Percentiles rank a stretch among this genome's conserved stretches.
Conservation (phyloP, 1,140 invertebrate genomes). For the Brachionus plicatilis region DNA sequence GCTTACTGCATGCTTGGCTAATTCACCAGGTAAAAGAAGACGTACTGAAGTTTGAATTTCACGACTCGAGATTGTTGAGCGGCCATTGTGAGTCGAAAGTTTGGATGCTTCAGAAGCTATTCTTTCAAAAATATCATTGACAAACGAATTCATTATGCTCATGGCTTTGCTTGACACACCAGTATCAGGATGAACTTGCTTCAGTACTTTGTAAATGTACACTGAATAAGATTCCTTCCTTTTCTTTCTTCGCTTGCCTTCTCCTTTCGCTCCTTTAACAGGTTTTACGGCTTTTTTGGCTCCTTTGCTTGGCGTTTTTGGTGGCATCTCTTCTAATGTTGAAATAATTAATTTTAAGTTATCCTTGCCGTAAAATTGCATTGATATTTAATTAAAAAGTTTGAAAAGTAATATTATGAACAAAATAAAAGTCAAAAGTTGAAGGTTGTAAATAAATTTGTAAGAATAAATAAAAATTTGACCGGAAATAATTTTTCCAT, state of each 20-base stretch:
- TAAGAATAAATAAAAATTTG: background rate
- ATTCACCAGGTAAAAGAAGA: slow-evolving; percentile 62
- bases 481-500: too few species aligned
- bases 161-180: slow-evolving; percentile 61
- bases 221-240: background rate
- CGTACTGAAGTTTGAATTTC: slow-evolving; percentile 64
- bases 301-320: background rate
- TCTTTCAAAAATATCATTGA: slow-evolving; percentile 65
- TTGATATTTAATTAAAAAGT: background rate
- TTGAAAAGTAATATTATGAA: background rate
- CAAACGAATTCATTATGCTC: slow-evolving; percentile 66
- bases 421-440: background rate
- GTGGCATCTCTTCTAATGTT: background rate
- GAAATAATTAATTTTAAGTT: too few species aligned
- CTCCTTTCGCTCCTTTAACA: background rate
- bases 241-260: background rate
- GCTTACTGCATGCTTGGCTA: slow-evolving; percentile 62
- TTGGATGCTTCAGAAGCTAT: slow-evolving; percentile 66
- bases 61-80: slow-evolving; percentile 60
- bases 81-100: slow-evolving; percentile 67
- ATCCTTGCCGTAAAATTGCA: too few species aligned
- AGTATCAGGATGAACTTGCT: slow-evolving; percentile 58
- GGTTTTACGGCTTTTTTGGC: slow-evolving; percentile 21
- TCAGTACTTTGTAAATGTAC: slow-evolving; percentile 44
- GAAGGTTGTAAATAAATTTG: background rate